A percentile compares a stretch with the other conserved stretches of the same genome.
phyloP scores from a whole-genome alignment of 2,888 invertebrate species.

The Polyommatus icarus region DNA sequence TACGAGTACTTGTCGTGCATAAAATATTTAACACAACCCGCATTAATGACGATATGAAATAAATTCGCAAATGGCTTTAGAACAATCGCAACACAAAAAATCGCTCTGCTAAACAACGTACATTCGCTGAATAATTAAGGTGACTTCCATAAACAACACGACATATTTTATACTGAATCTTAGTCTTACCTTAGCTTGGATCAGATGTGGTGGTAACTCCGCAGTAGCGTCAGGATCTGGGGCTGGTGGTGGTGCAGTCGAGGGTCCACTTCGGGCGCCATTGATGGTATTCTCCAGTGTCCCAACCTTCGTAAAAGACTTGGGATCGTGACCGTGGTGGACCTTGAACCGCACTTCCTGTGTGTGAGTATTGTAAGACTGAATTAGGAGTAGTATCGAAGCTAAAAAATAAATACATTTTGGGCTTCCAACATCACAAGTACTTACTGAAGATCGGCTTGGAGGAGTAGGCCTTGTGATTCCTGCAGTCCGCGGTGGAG shows the following conservation, averaged over 20 bases:
- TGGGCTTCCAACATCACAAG: not conserved
- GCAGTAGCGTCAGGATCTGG: slow-evolving; percentile 41
- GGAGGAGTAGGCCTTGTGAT: slow-evolving; percentile 77
- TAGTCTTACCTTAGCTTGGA: slow-evolving; percentile 55
- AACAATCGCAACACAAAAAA: slow-evolving; percentile 28
- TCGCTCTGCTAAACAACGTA: slow-evolving; percentile 40
- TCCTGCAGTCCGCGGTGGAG: slow-evolving; percentile 83
- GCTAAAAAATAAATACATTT: not conserved
- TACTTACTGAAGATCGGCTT: slow-evolving; percentile 68
- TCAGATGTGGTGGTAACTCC: slow-evolving; percentile 80
- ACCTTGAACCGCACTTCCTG: slow-evolving; percentile 97
- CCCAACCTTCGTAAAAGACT: slow-evolving; percentile 94
- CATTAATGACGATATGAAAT: not conserved
- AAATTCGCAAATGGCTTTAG: slow-evolving; percentile 22
- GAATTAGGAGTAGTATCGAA: slow-evolving; percentile 38
- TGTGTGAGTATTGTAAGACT: slow-evolving; percentile 48
- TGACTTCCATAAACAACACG: slow-evolving; percentile 34
- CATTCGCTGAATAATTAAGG: slow-evolving; percentile 34
- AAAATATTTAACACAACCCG: not conserved
- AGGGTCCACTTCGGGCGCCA: slow-evolving; percentile 81
- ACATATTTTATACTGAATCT: not conserved
- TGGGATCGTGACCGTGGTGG: slow-evolving; percentile 85
- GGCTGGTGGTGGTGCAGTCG: slow-evolving; percentile 45
- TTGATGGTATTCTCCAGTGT: slow-evolving; percentile 94
- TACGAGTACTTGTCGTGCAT: not conserved